Conservation (phyloP, 2,113 vertebrate species). For the Hippocampus barbouri region DNA sequence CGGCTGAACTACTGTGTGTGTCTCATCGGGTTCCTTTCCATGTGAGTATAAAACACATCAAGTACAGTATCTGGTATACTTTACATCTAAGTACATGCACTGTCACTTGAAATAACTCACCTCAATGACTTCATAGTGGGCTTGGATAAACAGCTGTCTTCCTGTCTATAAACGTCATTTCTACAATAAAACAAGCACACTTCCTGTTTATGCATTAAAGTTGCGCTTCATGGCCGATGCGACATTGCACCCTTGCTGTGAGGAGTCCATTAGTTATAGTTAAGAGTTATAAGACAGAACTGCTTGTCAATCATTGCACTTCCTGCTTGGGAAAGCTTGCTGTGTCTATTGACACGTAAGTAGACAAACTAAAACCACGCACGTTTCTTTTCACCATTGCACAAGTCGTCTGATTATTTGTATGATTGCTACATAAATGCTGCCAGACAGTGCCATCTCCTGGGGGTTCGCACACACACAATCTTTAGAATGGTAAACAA, state of each 20-base stretch:
- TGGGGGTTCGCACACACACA: conserved; percentile 27
- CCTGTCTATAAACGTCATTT: neutral
- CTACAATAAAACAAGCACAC: neutral
- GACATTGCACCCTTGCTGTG: neutral
- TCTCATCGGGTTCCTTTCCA: neutral
- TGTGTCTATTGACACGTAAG: neutral
- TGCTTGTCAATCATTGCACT: neutral
- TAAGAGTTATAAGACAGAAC: neutral
- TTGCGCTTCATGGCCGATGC: neutral
- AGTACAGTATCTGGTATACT: neutral
- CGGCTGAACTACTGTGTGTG: neutral
- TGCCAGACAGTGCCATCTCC: conserved; percentile 59
- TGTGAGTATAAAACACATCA: neutral
- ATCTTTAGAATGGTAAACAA: neutral
- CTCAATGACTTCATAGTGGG: neutral
- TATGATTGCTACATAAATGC: neutral
- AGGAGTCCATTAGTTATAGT: neutral
- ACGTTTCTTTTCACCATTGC: neutral
- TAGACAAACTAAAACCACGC: neutral
- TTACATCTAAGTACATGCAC: too few species aligned
- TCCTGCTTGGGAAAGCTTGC: neutral
- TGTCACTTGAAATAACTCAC: too few species aligned
- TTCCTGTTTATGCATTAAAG: neutral
- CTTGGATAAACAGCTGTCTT: neutral
- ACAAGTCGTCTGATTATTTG: neutral